Evolutionary conservation across 2,797 vertebrate species (phyloP), one percentile per base, ranked within the genome.

Genomic region (Pachyuromys duprasi): DNA sequence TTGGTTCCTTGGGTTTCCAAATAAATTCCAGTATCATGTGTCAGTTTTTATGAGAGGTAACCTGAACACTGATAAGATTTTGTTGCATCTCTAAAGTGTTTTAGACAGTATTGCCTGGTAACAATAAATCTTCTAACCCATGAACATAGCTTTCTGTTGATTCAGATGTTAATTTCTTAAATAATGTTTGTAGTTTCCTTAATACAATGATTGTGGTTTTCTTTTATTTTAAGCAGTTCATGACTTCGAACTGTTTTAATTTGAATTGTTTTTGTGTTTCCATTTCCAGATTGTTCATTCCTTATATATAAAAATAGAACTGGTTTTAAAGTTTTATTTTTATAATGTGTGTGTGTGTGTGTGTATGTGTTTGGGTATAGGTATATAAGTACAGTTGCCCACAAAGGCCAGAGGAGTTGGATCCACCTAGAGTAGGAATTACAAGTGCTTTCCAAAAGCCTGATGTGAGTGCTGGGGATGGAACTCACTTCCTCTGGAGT

Each of bases 141-240:
- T 63, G 79, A 91, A 89, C 69, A 60, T 79, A 14, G 79, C 67
- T 92, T 93, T 83, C 49, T 33, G 53, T 89, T 88, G 65, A 28
- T 87, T 90, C 63, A 53, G 49, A 69, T 75, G 18, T 17, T 57
- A 45, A 62, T 82, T 93, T 91, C 26, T 8, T 70, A 70, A 31
- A 60, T 65, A 80, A 76, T 53, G 6, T 70, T 89, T 84, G 14
- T 42, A 15, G 28, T 72, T 91, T 84, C 33, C 20, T 11, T 4
- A 45, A n/a, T 39, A 88, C 0, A 39, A n/a, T 45, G 75, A 45
- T 57, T 89, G 0, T 53, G 7, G 22, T 67, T 72, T 22, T 86
- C 65, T 63, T 65, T 93, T 82, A 80, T 36, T 92, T 76, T 86
- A 88, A 90, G 28, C 69, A 78, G 76, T 79, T 72, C 33, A 45